phyloP scores from a whole-genome alignment of 2,797 vertebrate genomes.

The Acipenser ruthenus region DNA sequence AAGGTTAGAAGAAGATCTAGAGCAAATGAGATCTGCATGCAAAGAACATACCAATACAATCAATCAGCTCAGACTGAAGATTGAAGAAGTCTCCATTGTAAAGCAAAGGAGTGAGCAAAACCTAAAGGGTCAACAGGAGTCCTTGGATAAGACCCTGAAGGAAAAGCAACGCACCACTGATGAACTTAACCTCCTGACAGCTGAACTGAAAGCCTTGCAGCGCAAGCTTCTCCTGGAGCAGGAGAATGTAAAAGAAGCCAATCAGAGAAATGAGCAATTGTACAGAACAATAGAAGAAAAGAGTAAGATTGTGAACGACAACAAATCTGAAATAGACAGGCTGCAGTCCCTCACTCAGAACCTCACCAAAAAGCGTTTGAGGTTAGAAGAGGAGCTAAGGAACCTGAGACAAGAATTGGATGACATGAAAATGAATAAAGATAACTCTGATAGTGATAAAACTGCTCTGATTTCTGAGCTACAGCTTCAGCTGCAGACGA shows the following conservation, averaged over 20 bases:
- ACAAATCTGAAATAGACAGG: conserved; percentile 75
- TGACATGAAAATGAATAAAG: conserved; percentile 64
- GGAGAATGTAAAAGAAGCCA: conserved; percentile 73
- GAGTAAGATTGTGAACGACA: conserved; percentile 80
- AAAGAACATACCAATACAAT: conserved; percentile 81
- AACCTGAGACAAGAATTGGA: conserved; percentile 73
- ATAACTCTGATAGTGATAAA: conserved; percentile 62
- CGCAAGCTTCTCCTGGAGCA: conserved; percentile 80
- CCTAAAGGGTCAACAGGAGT: conserved; percentile 70
- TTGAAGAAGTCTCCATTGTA: conserved; percentile 66
- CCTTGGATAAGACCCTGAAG: conserved; percentile 72
- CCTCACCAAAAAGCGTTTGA: conserved; percentile 86
- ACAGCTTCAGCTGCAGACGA: conserved; percentile 82
- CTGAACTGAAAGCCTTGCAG: conserved; percentile 70
- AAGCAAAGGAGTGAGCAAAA: conserved; percentile 78
- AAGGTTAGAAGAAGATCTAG: conserved; percentile 78
- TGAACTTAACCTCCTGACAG: conserved; percentile 63
- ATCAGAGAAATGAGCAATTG: conserved; percentile 77
- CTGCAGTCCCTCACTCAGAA: conserved; percentile 84
- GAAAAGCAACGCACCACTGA: conserved; percentile 79
- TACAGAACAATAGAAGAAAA: conserved; percentile 89
- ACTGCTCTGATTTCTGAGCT: conserved; percentile 73
- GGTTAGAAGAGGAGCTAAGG: conserved; percentile 84
- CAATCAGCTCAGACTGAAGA: conserved; percentile 70
- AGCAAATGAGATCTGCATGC: conserved; percentile 65